Evolutionary conservation across 2,797 vertebrate genomes (phyloP).

Genomic region (Siniperca undulata): DNA sequence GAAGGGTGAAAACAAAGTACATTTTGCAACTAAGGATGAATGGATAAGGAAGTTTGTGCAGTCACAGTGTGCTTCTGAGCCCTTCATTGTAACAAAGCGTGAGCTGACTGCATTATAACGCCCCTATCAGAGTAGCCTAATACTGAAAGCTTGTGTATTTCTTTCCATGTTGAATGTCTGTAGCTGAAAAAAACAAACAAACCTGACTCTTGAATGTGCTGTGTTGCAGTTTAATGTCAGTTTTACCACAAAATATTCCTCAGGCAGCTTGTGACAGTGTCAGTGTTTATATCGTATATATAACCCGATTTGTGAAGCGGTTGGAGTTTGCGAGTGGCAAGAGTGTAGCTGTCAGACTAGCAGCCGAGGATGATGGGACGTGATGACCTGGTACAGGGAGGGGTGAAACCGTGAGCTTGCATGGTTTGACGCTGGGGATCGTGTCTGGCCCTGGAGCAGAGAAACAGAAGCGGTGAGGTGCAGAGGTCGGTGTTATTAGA

Average conservation of each 20-base stretch:
- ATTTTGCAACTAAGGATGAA: background rate
- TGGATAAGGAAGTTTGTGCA: background rate
- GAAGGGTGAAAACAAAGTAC: background rate
- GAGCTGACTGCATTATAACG: slow-evolving; percentile 12
- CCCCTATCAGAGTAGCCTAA: background rate
- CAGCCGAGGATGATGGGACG: slow-evolving; percentile 48
- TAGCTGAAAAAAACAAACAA: background rate
- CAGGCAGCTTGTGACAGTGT: slow-evolving; percentile 28
- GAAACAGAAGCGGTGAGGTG: slow-evolving; percentile 38
- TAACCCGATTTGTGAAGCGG: slow-evolving; percentile 16
- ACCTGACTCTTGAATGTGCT: background rate
- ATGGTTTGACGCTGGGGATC: slow-evolving; percentile 23
- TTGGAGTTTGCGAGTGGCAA: background rate
- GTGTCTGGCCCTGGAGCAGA: slow-evolving; percentile 31
- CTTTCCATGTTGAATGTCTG: background rate
- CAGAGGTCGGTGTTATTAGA: slow-evolving; percentile 67
- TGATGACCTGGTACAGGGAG: slow-evolving; percentile 52
- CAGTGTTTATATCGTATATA: slow-evolving; percentile 14
- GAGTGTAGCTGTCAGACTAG: slow-evolving; percentile 50
- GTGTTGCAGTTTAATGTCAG: slow-evolving; percentile 20
- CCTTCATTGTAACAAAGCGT: background rate
- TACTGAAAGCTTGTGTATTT: background rate
- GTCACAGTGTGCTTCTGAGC: slow-evolving; percentile 12
- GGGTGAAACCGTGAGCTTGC: slow-evolving; percentile 6
- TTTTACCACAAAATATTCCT: slow-evolving; percentile 32